Evolutionary conservation across 1,140 invertebrate genomes (phyloP).

Genomic region (Lordiphosa mommai): DNA sequence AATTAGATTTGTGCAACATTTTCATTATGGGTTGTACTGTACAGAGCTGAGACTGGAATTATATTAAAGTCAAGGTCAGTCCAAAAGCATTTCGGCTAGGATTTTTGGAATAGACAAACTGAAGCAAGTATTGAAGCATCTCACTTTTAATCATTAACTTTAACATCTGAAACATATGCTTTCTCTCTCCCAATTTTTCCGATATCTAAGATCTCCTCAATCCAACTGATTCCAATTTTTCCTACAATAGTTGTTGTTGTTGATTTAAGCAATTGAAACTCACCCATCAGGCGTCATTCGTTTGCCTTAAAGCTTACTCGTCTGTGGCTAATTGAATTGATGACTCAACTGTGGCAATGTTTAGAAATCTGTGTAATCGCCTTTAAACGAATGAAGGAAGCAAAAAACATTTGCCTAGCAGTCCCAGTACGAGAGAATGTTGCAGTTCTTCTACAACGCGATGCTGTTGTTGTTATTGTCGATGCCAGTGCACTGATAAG

Average conservation of each 20-base stretch:
- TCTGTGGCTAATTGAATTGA: constrained; percentile 69
- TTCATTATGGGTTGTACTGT: neutral
- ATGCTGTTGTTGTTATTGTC: constrained; percentile 17
- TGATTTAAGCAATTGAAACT: too few species aligned
- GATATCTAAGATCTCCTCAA: too few species aligned
- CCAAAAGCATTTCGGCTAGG: too few species aligned
- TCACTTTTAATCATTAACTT: too few species aligned
- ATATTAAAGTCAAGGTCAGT: neutral
- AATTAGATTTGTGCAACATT: too few species aligned
- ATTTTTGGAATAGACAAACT: too few species aligned
- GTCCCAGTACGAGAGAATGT: neutral
- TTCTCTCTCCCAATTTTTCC: too few species aligned
- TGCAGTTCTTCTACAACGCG: neutral
- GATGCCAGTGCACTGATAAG: constrained; percentile 60
- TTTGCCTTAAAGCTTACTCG: constrained; percentile 32
- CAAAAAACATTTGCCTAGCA: neutral
- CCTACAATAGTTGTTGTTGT: too few species aligned
- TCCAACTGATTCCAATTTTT: too few species aligned
- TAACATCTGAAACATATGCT: too few species aligned
- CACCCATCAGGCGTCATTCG: too few species aligned
- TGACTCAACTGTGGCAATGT: constrained; percentile 52
- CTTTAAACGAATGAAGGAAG: constrained; percentile 9
- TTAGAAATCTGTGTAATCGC: constrained; percentile 7
- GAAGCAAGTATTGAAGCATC: too few species aligned
- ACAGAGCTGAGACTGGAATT: neutral